phyloP scores from a whole-genome alignment of 2,797 vertebrate genomes.

The Manis crassicaudata region DNA sequence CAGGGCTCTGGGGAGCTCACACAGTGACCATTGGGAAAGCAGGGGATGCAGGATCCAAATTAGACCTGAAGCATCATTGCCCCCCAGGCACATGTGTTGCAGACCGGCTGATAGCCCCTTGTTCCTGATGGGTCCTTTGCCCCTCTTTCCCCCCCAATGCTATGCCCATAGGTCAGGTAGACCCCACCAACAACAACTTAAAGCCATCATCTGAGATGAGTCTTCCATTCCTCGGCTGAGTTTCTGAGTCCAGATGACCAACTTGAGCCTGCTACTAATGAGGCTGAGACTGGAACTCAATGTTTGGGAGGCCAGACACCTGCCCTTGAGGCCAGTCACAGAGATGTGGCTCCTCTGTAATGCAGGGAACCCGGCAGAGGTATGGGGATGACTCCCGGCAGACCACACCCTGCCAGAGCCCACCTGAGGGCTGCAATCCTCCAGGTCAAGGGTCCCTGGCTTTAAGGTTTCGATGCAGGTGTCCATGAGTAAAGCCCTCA shows the following conservation, averaged over 20 bases:
- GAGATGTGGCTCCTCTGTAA: background rate
- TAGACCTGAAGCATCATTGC: background rate
- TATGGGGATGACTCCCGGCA: background rate
- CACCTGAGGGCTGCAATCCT: background rate
- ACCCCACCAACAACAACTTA: background rate
- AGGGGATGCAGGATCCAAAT: background rate
- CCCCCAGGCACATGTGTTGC: too few species aligned
- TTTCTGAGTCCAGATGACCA: background rate
- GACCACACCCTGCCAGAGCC: rapidly evolving
- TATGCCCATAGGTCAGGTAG: background rate
- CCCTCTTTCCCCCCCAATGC: background rate
- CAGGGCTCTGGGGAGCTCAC: background rate
- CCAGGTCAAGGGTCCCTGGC: background rate
- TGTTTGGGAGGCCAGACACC: background rate
- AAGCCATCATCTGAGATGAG: background rate
- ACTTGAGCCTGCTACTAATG: background rate
- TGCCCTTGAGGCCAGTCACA: background rate
- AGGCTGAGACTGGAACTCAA: background rate
- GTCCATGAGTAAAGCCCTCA: background rate
- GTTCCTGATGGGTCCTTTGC: background rate
- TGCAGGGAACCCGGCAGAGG: background rate
- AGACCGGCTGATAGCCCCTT: background rate
- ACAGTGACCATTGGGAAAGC: background rate
- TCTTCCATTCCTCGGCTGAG: background rate
- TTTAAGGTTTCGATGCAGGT: background rate